Evolutionary conservation across 2,113 vertebrate species (phyloP).

Genomic region (Halcyon malimbica): DNA sequence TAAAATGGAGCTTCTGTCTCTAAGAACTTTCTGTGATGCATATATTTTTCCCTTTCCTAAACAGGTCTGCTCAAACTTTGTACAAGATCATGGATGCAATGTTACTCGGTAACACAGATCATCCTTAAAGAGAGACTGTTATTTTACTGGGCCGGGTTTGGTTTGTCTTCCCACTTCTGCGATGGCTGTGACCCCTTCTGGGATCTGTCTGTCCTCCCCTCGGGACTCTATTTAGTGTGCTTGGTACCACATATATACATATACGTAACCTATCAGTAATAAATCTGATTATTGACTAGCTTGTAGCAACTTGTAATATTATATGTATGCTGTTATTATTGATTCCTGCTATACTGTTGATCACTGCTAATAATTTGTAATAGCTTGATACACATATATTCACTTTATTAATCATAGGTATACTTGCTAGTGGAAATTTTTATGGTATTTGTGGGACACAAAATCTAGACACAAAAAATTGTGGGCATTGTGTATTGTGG

Average conservation of each 20-base stretch:
- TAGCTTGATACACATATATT: neutral
- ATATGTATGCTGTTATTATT: neutral
- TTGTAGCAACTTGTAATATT: neutral
- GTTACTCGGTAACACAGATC: neutral
- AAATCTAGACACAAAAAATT: no score
- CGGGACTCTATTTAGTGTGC: neutral
- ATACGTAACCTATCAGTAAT: neutral
- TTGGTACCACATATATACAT: neutral
- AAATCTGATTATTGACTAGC: neutral
- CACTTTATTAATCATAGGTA: neutral
- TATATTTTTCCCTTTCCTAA: neutral
- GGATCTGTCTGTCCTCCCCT: neutral
- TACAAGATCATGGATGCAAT: accelerated
- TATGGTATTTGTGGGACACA: neutral
- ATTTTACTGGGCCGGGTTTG: neutral
- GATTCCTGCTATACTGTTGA: neutral
- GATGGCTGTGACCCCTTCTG: neutral
- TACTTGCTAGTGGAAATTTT: neutral
- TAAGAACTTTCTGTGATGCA: neutral
- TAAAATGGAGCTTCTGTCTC: neutral
- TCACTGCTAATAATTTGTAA: neutral
- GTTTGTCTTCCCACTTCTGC: neutral
- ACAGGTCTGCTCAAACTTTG: neutral
- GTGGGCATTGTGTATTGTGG: neutral
- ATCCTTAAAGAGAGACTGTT: neutral